Evolutionary conservation across 2,888 invertebrate species (phyloP).

Genomic region (Crossocerus cetratus): DNA sequence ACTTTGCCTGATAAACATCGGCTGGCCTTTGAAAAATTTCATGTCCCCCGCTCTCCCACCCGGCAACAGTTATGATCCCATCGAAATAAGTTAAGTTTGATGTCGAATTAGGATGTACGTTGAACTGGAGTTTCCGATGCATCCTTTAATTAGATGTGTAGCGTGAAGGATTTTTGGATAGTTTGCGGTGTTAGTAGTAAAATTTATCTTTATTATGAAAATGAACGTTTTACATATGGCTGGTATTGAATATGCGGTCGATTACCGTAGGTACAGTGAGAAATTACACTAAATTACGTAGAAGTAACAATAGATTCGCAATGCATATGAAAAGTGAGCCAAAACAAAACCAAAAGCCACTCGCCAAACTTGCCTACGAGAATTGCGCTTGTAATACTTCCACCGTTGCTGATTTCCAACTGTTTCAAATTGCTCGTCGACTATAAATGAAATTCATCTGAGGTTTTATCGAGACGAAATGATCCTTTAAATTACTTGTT

Average conservation of each 20-base stretch:
- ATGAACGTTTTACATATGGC: conserved; percentile 74
- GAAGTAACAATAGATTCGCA: conserved; percentile 47
- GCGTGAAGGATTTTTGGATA: background rate
- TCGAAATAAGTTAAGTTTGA: too few relatives aligned
- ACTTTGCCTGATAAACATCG: too few relatives aligned
- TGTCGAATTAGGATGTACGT: too few relatives aligned
- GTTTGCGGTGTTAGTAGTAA: conserved; percentile 59
- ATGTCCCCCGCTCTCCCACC: too few relatives aligned
- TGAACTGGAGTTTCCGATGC: too few relatives aligned
- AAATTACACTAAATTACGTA: conserved; percentile 58
- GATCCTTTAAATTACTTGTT: conserved; percentile 20
- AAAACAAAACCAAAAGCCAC: conserved; percentile 35
- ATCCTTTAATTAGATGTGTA: too few relatives aligned
- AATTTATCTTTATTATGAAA: conserved; percentile 73
- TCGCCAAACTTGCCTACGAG: conserved; percentile 8
- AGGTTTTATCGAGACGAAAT: conserved; percentile 26
- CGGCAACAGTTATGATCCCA: too few relatives aligned
- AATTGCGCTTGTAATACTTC: too few relatives aligned
- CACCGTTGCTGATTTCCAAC: too few relatives aligned
- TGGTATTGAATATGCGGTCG: conserved; percentile 61
- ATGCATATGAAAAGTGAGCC: conserved; percentile 36
- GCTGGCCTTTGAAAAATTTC: too few relatives aligned
- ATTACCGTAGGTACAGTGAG: conserved; percentile 61
- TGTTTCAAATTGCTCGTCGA: background rate
- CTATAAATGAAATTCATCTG: conserved; percentile 1